Conservation (phyloP, 2,888 invertebrate species). For the Troides aeacus region DNA sequence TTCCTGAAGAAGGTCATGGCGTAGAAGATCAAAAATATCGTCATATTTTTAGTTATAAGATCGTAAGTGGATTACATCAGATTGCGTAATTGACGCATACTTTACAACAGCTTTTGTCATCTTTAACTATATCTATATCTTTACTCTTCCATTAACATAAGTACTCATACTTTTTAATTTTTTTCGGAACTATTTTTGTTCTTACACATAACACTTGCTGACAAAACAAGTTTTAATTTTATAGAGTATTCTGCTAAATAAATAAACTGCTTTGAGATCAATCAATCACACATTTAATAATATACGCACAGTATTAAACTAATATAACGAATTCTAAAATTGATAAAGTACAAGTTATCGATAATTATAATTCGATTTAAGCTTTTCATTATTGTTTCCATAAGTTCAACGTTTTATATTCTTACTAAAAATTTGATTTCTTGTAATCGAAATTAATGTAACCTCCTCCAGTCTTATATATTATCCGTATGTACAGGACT, state of each 20-base stretch:
- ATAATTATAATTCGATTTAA: background rate
- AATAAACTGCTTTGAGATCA: slow-evolving; percentile 6
- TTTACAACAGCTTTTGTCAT: slow-evolving; percentile 18
- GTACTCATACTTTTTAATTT: background rate
- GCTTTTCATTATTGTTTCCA: background rate
- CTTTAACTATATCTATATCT: slow-evolving; percentile 8
- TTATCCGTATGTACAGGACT: background rate
- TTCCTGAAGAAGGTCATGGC: slow-evolving; percentile 90
- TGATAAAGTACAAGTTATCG: background rate
- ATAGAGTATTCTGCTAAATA: slow-evolving; percentile 6
- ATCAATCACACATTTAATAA: background rate
- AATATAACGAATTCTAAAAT: background rate
- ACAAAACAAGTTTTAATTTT: background rate
- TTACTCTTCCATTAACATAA: background rate
- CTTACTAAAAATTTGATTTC: background rate
- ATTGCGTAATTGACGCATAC: slow-evolving; percentile 14
- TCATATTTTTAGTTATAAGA: slow-evolving; percentile 79
- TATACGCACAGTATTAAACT: background rate
- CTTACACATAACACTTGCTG: background rate
- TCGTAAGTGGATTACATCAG: slow-evolving; percentile 67
- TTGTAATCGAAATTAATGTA: background rate
- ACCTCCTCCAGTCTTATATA: too few relatives aligned
- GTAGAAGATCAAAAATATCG: slow-evolving; percentile 71
- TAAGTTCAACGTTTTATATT: background rate
- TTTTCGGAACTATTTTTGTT: background rate